Base-by-base conservation (phyloP, 2,888 invertebrate genomes). In the Dimorphilus gyrociliatus region DNA sequence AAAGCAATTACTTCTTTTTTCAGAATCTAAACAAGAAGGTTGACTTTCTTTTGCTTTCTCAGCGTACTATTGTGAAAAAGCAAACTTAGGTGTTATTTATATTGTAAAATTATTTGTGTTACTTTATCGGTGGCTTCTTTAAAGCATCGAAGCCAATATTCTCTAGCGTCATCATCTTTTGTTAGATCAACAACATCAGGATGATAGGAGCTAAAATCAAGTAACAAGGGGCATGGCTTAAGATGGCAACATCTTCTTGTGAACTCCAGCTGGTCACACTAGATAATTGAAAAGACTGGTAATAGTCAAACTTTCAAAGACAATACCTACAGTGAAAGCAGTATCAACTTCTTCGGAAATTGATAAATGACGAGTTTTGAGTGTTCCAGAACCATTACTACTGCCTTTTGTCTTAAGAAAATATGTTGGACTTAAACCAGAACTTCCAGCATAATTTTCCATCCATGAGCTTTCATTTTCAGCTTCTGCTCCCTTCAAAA, bases 161-260 rank as follows among this genome's bases (percentile, higher is more conserved):
- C 67, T 39, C 74, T 73, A 10, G 88, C 90, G 55, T 80, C 78
- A 41, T 71, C 69, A 60, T 92, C 85, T 47, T 73, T 72, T 37
- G 78, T 73, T 34, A 94, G 70, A 65, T 92, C 85, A 41, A 86
- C 75, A 18, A 85, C 84, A 61, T 94, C 92, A 1, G 92, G 85
- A 57, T 73, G 72, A 67, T 92, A 92, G 51, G 72, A 71, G 43
- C 71, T 69, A 31, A 78, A 76, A 62, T 82, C 75, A 44, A 71
- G 69, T 37, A 92, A 67, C 44, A 92, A 65, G 5, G 79, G 77
- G 54, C 81, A 81, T 40, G 69, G 70, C 5, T 69, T 66, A 30
- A 78, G 68, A 34, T 66, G 66, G 42, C 67, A 66, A 43, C 71
- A 66, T 45, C 67, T 63, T 21, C 68, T 54, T 44, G 72, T 71